These are phyloP conservation scores for Falco naumanni DNA, from an alignment of 2,797 vertebrate species.

Conservation along the genomic window DNA sequence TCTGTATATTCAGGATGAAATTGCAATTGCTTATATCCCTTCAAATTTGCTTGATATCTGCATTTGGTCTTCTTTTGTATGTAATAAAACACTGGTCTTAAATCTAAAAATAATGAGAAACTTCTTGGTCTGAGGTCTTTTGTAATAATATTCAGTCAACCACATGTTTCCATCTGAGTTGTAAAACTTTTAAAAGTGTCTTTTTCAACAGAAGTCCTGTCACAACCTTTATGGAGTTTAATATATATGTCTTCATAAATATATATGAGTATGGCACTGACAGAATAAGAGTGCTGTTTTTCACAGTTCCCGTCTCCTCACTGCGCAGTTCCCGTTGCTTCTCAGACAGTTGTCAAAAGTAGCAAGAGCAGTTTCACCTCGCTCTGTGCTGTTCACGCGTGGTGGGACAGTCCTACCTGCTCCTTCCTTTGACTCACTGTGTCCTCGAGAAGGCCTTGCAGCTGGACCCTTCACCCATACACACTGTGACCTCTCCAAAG, in stretches of 20 bases:
- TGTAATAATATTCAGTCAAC: neutral
- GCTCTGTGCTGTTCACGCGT: neutral
- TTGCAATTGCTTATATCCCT: neutral
- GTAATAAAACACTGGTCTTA: neutral
- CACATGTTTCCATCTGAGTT: neutral
- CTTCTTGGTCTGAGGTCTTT: neutral
- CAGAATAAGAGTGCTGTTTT: neutral
- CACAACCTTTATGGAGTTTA: neutral
- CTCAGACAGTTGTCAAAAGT: neutral
- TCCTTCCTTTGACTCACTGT: neutral
- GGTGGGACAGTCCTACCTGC: neutral
- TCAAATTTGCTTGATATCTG: neutral
- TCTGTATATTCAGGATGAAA: constrained; percentile 5
- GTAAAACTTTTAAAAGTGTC: neutral
- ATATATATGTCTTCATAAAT: neutral
- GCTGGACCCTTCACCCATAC: neutral
- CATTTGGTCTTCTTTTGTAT: neutral
- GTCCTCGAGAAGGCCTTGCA: neutral
- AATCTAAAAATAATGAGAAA: neutral
- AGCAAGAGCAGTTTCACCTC: neutral
- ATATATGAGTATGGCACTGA: neutral
- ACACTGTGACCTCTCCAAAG: neutral
- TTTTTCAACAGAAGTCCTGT: neutral
- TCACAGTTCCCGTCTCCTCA: neutral
- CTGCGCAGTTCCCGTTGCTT: neutral